Percentiles rank a stretch among this genome's conserved stretches.
Conservation (phyloP, 2,113 vertebrate species). For the Barnardius zonarius region DNA sequence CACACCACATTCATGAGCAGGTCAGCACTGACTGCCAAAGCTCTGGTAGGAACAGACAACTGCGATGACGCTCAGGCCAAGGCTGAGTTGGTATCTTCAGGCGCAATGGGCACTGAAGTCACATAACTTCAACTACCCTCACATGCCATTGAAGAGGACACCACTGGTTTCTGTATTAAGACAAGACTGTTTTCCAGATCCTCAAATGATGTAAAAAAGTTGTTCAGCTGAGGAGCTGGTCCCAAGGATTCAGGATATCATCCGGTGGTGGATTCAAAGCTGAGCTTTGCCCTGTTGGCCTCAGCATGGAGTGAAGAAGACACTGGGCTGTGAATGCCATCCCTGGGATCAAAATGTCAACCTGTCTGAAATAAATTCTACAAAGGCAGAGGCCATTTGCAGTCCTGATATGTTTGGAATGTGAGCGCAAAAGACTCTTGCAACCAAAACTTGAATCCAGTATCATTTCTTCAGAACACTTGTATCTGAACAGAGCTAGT, state of each 20-base stretch:
- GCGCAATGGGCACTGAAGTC: background rate
- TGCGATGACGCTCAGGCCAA: background rate
- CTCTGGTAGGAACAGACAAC: background rate
- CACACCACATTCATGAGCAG: background rate
- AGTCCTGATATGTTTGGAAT: conserved; percentile 16
- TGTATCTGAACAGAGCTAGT: background rate
- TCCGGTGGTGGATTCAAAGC: background rate
- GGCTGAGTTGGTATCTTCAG: background rate
- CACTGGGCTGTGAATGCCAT: background rate
- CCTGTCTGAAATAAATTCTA: background rate
- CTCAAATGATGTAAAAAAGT: background rate
- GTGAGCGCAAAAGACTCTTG: conserved; percentile 22
- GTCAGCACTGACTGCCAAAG: background rate
- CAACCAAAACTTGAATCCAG: conserved; percentile 50
- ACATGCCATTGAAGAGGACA: background rate
- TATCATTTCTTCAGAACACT: conserved; percentile 37
- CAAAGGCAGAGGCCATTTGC: background rate
- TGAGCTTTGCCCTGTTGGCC: background rate
- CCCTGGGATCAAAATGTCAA: background rate
- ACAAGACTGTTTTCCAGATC: background rate
- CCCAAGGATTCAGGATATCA: background rate
- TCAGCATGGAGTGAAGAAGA: background rate
- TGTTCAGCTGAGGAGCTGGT: background rate
- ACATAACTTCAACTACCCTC: background rate
- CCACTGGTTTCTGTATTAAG: background rate